Evolutionary conservation across 2,888 invertebrate genomes (phyloP).

Genomic region (Helicoverpa assulta): DNA sequence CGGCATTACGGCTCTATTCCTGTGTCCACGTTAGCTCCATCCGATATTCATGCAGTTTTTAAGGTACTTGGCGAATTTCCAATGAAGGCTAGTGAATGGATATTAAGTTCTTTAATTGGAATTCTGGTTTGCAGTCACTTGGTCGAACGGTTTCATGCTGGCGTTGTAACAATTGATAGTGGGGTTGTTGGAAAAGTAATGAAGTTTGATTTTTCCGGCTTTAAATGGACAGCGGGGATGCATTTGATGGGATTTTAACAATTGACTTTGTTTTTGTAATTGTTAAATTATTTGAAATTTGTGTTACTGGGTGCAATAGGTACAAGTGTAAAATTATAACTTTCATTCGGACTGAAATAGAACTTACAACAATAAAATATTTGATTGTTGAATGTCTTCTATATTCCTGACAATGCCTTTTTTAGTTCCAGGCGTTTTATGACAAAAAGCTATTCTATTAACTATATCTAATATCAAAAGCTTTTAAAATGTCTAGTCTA

Average conservation of each 20-base stretch:
- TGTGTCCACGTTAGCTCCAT: constrained; percentile 44
- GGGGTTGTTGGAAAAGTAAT: background rate
- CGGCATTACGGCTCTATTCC: constrained; percentile 54
- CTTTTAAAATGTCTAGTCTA: no score
- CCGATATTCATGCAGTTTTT: constrained; percentile 37
- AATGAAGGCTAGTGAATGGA: constrained; percentile 15
- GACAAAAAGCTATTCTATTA: no score
- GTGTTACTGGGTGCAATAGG: no score
- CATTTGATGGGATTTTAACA: background rate
- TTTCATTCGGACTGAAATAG: no score
- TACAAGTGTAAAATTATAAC: no score
- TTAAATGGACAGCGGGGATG: background rate
- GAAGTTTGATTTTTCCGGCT: background rate
- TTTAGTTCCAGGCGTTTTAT: no score
- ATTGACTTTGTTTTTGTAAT: no score
- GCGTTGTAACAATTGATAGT: background rate
- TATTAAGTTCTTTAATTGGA: constrained; percentile 14
- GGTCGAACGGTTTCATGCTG: background rate
- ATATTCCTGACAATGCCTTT: no score
- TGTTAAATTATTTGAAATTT: no score
- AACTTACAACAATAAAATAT: no score
- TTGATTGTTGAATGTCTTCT: no score
- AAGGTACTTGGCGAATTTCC: constrained; percentile 7
- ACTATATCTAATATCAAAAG: no score
- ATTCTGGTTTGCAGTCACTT: background rate